A percentile compares a stretch with the other conserved stretches of the same genome.
Evolutionary conservation across 2,797 vertebrate genomes (phyloP).

Genomic region (Megaceryle alcyon): DNA sequence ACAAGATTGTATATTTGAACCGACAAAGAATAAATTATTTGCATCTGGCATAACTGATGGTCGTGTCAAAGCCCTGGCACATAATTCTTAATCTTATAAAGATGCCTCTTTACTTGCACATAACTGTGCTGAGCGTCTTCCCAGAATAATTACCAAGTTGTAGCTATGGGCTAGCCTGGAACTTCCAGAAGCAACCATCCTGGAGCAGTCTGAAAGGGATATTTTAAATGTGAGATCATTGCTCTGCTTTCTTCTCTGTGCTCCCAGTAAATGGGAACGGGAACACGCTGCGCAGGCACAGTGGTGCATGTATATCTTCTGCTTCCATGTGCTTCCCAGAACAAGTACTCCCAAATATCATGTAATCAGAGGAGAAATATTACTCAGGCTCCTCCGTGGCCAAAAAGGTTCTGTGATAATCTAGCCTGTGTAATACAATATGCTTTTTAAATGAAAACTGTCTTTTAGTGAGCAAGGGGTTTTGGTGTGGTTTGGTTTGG

Average conservation of each 20-base stretch:
- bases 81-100: constrained; percentile 77
- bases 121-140: constrained; percentile 64
- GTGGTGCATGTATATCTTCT: not conserved
- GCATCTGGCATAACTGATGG: constrained; percentile 83
- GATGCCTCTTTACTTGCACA: constrained; percentile 74
- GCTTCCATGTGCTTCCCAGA: not conserved
- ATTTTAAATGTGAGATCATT: not conserved
- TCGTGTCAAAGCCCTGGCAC: constrained; percentile 79
- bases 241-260: not conserved
- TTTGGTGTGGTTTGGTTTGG: not conserved
- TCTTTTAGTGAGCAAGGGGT: not conserved
- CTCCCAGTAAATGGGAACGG: not conserved
- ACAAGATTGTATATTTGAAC: constrained; percentile 78
- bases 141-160: constrained; percentile 60
- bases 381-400: fast-evolving
- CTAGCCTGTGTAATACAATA: not conserved
- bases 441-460: not conserved
- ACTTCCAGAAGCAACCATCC: not conserved
- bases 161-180: not conserved
- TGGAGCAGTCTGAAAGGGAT: not conserved
- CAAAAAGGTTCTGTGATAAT: not conserved
- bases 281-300: fast-evolving
- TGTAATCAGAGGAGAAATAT: not conserved
- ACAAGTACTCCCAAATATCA: not conserved
- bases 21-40: constrained; percentile 84